Percentiles rank a stretch among this genome's conserved stretches.
Evolutionary conservation across 2,797 vertebrate species (phyloP).

Genomic region (Gambusia yucatana): DNA sequence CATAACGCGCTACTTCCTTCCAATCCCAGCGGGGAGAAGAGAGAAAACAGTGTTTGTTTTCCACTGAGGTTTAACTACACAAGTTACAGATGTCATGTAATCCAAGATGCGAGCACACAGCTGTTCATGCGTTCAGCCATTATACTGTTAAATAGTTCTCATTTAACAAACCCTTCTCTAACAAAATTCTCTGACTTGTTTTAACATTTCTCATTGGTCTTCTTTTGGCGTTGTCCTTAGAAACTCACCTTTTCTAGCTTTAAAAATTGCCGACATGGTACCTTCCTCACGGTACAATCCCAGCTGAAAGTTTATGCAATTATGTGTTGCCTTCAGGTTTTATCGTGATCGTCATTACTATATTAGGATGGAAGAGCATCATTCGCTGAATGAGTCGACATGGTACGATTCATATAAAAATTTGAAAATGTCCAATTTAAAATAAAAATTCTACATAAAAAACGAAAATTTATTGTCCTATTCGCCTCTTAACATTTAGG

Average conservation of each 20-base stretch:
- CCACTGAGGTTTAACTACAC: neutral
- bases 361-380: neutral
- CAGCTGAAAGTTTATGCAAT: neutral
- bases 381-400: neutral
- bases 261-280: slow-evolving; percentile 78
- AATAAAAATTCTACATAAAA: too few relatives aligned
- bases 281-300: neutral
- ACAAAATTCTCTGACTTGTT: accelerated
- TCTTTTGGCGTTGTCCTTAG: accelerated
- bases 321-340: slow-evolving; percentile 34
- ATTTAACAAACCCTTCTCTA: too few relatives aligned
- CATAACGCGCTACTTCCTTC: neutral
- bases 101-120: neutral
- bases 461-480: neutral
- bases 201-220: accelerated
- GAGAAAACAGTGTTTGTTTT: neutral
- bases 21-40: neutral
- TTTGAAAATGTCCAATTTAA: accelerated
- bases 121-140: neutral
- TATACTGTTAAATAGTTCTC: slow-evolving; percentile 12
- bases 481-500: neutral
- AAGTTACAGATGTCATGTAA: neutral
- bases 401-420: neutral
- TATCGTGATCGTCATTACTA: neutral
- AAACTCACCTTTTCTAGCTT: slow-evolving; percentile 76